phyloP scores from a whole-genome alignment of 2,888 invertebrate genomes.

The Dorcus parallelipipedus region DNA sequence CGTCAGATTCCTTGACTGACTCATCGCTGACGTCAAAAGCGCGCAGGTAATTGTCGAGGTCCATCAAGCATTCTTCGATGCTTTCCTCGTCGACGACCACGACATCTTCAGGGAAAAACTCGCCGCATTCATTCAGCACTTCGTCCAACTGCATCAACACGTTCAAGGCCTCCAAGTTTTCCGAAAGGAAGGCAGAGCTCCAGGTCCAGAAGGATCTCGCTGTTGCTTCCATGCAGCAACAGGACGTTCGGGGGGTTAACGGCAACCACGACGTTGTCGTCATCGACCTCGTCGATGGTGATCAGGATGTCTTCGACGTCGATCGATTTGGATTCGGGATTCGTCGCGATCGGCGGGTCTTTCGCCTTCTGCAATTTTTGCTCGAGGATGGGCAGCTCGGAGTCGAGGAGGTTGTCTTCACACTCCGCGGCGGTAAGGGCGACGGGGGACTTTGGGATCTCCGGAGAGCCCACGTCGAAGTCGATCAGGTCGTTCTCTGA shows the following conservation, averaged over 20 bases:
- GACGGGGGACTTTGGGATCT: constrained; percentile 30
- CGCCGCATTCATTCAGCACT: constrained; percentile 55
- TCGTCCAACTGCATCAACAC: constrained; percentile 59
- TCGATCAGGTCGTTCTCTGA: constrained; percentile 42
- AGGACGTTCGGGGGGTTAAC: not conserved
- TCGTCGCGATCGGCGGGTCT: constrained; percentile 1
- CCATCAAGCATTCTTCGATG: constrained; percentile 52
- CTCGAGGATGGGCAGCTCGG: constrained; percentile 43
- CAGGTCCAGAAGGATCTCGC: constrained; percentile 15
- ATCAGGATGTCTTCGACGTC: constrained; percentile 46
- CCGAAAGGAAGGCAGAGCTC: constrained; percentile 15
- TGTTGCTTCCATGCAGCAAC: constrained; percentile 10
- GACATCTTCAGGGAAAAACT: constrained; percentile 52
- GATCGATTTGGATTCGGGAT: constrained; percentile 22
- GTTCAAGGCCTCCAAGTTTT: constrained; percentile 48
- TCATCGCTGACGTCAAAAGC: constrained; percentile 42
- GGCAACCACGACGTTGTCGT: constrained; percentile 8
- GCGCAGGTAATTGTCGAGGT: constrained; percentile 54
- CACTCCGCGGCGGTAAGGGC: constrained; percentile 18
- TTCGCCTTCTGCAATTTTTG: constrained; percentile 39
- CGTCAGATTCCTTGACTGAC: constrained; percentile 4
- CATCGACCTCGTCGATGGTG: constrained; percentile 42
- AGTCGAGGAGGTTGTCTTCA: constrained; percentile 41
- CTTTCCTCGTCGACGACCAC: constrained; percentile 37
- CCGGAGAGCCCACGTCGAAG: constrained; percentile 40